These are phyloP conservation scores for Nothocercus julius DNA, from an alignment of 2,113 vertebrate genomes.

Conservation along the genomic window DNA sequence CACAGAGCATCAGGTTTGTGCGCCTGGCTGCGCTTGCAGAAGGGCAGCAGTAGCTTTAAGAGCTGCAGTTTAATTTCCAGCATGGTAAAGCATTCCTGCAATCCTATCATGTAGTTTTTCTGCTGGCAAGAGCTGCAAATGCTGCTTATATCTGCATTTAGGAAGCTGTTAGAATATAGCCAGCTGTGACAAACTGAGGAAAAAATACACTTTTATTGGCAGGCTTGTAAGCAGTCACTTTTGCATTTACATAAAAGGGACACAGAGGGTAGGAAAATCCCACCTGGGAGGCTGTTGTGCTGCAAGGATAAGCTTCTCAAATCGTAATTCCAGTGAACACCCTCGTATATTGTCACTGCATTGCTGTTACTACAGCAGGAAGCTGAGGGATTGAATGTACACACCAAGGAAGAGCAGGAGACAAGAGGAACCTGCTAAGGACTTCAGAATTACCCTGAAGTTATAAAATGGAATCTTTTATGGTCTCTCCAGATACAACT, in stretches of 20 bases:
- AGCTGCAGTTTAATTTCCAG: accelerated
- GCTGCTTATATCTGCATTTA: not conserved
- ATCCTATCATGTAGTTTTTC: too few species aligned
- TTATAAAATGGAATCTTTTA: accelerated
- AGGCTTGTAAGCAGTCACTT: accelerated
- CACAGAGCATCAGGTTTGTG: accelerated
- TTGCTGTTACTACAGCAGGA: too few species aligned
- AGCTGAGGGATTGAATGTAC: too few species aligned
- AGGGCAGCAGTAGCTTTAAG: too few species aligned
- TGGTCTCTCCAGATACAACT: accelerated
- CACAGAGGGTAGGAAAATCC: accelerated
- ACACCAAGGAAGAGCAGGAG: accelerated
- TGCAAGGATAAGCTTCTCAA: not conserved
- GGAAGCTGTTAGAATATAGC: too few species aligned
- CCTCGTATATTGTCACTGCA: accelerated
- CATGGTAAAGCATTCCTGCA: not conserved
- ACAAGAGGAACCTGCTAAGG: not conserved
- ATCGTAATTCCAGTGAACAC: accelerated
- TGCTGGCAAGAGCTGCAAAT: not conserved
- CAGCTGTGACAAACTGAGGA: too few species aligned
- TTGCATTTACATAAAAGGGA: accelerated
- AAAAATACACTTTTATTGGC: not conserved
- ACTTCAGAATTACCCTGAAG: too few species aligned
- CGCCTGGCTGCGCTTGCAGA: accelerated
- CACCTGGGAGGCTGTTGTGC: too few species aligned